Evolutionary conservation across 2,888 invertebrate species (phyloP), one percentile per base, ranked within the genome.

Genomic region (Phytoseiulus persimilis): DNA sequence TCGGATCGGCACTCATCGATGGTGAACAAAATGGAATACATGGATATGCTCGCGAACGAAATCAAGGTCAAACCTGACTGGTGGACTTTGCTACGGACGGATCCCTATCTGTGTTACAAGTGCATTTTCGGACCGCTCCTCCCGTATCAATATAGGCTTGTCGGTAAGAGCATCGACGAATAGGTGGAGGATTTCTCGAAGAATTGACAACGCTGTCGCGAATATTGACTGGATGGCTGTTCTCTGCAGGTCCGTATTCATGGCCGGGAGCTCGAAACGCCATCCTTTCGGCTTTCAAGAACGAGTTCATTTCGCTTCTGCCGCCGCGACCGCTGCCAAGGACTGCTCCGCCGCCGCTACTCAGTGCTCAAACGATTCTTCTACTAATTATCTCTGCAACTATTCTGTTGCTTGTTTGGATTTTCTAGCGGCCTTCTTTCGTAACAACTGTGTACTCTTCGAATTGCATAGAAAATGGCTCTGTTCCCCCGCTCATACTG

Each of bases 231-330:
- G 31, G 31, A 83, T 31, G 2, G 32, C 11, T 31, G 2, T 0
- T 84, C 9, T 28, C 2, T 23, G 18, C 33, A 90, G 91, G 91
- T 46, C 91, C 90, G 5, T 90, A 90, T 46, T 90, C 90, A 46
- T 91, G 91, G 91, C 83, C 90, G 23, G 90, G 90, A 5, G 91
- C 91, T 23, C 90, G 91, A 83, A 83, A 90, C 46, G 90, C 90
- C 23, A 91, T 91, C 89, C 33, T 91, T 18, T 90, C 90, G 31
- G 90, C 90, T 18, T 0, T 11, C 32, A 23, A 33, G n/a, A 33
- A 45, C 11, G 31, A 87, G 33, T 5, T 87, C 32, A 45, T 6
- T 6, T 11, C 18, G 11, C 31, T 83, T 0, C 31, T 11, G 18
- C 87, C 87, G 5, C 28, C 5, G 5, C 11, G 6, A 23, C 87